Base-by-base conservation (phyloP, 1,140 invertebrate species). In the Conopomorpha cramerella region DNA sequence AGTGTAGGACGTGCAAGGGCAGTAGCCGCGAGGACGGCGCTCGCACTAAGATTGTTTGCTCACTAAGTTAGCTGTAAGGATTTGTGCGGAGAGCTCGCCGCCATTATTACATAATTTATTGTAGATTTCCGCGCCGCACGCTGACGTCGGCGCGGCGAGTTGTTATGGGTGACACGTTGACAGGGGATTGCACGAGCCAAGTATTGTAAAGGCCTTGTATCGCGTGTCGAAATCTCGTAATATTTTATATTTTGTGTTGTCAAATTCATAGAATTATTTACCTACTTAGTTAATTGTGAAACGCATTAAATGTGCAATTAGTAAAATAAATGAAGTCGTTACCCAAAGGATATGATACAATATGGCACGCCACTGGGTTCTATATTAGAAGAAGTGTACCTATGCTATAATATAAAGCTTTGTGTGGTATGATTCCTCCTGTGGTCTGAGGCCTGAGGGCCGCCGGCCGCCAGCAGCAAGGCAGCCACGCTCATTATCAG, bases 141-240 rank as follows among this genome's bases (percentile, higher is more conserved):
- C n/a, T n/a, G n/a, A n/a, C 45, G 44, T 50, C 41, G 17, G 12
- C 23, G 17, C 16, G 34, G 39, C 38, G 34, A 38, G 38, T 35
- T n/a, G 27, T 30, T 33, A 37, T 34, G 31, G 45, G 39, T 39
- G 56, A 43, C 37, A 46, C 41, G 47, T 43, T 45, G 44, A 66
- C 59, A 67, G 60, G 56, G 61, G 62, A 49, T 47, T 42, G 39
- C 55, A 50, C 49, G n/a, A n/a, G n/a, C n/a, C n/a, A n/a, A n/a
- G n/a, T n/a, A n/a, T n/a, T n/a, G n/a, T n/a, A n/a, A n/a, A n/a
- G n/a, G n/a, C n/a, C n/a, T n/a, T n/a, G n/a, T n/a, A n/a, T n/a
- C 45, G 61, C 49, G 62, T 70, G 63, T 60, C 62, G 71, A 72
- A 73, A 76, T 76, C 71, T 76, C 71, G 71, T 73, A 65, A 70